Evolutionary conservation across 2,888 invertebrate genomes (phyloP), one percentile per base, ranked within the genome.

Genomic region (Tetanocera ferruginea): DNA sequence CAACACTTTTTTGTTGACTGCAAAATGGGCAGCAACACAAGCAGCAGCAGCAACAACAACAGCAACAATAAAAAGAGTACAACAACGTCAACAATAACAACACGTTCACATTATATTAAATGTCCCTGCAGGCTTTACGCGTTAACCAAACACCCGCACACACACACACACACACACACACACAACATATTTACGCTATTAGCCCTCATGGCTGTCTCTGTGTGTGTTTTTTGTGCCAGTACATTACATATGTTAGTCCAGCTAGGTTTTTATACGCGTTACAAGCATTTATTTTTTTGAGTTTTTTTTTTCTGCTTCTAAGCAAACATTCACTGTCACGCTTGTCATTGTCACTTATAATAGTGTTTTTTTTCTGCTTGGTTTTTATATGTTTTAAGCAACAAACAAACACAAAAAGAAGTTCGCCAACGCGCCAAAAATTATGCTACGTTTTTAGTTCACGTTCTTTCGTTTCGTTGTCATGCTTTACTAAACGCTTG

Each of bases 31-130:
- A 84, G 17, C 31, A 83, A 83, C 82, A 80, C 78, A 70, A 64
- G 70, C 49, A 76, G 57, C 81, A 80, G 80, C 82, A 77, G 79
- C 80, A 82, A 82, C 34, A 57, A 69, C 55, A 31, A 60, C 34
- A n/a, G 17, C 37, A 49, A 64, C n/a, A 49, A 69, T 49, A 51
- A 69, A 5, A 69, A 11, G 31, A 49, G 14, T 70, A 37, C 8
- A 74, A 5, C 43, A 60, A 62, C 64, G 2, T 52, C 60, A n/a
- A 23, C 66, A 19, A 49, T 31, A 34, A 49, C 66, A 78, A 78
- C 78, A 79, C 84, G 81, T 83, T 84, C 83, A 83, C 85, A 86
- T 85, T 85, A 86, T 86, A 83, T 84, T 85, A 84, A 85, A 86
- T 84, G 85, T 85, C 86, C 86, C 87, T 83, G 82, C 83, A 84